Percentiles rank a stretch among this genome's conserved stretches.
Evolutionary conservation across 1,140 invertebrate genomes (phyloP).

Genomic region (Scaptodrosophila lebanonensis): DNA sequence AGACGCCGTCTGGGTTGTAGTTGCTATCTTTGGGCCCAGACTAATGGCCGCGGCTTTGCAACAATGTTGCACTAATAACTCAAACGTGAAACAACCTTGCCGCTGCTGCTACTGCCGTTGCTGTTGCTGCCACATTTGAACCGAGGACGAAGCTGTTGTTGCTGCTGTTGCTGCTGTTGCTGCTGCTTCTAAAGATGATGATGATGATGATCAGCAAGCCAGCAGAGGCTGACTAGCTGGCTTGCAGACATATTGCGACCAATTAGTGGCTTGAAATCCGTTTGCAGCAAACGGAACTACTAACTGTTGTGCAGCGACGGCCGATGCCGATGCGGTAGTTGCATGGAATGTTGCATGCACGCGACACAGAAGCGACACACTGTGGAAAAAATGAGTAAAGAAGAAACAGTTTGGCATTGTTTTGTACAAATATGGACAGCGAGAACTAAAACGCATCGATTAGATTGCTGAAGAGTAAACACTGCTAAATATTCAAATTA

Average conservation of each 20-base stretch:
- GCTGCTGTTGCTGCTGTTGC: neutral
- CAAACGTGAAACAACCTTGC: constrained; percentile 66
- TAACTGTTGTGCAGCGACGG: constrained; percentile 51
- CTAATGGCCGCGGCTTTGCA: constrained; percentile 48
- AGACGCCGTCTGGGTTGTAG: constrained; percentile 1
- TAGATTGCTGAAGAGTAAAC: no score
- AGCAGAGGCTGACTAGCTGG: neutral
- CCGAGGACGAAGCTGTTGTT: neutral
- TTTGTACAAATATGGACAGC: no score
- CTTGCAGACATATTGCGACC: constrained; percentile 68
- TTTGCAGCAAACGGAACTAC: constrained; percentile 70
- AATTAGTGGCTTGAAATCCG: constrained; percentile 74
- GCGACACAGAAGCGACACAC: constrained; percentile 53
- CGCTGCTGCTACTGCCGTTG: constrained; percentile 7
- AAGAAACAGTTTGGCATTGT: no score
- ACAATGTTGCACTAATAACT: constrained; percentile 71
- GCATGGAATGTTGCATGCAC: constrained; percentile 66
- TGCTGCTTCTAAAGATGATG: constrained; percentile 5
- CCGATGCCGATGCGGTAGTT: constrained; percentile 15
- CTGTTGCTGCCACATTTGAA: neutral
- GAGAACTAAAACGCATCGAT: no score
- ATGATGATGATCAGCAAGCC: constrained; percentile 15
- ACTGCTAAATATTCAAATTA: no score
- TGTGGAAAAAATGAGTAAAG: no score
- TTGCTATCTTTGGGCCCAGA: constrained; percentile 12